Base-by-base conservation (phyloP, 2,888 invertebrate genomes). In the Drosophila heteroneura region DNA sequence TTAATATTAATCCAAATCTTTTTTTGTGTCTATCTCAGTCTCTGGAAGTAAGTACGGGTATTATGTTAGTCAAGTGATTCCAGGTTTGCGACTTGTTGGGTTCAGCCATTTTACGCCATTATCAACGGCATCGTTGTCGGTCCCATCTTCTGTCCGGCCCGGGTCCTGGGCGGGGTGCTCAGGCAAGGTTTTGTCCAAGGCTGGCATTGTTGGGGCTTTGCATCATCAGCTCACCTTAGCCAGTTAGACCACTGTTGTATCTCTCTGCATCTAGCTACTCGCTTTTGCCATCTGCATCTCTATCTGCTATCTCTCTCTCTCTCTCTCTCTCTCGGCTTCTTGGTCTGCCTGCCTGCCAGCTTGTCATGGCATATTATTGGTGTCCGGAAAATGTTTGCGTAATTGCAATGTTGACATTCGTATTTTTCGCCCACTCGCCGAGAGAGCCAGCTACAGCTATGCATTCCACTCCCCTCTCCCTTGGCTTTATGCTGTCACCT, bases 401-500 rank as follows among this genome's bases (percentile, higher is more conserved):
- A 91, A 91, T 91, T 91, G 91, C 91, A 91, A 91, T 91, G 90
- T 89, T 91, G 91, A 91, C 91, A 91, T 91, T 91, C 90, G 90
- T 83, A 90, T 89, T 91, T 90, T 79, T 83, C 72, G 77, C 69
- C 77, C 70, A 70, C 66, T 70, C 60, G 69, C 57, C 52, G 51
- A 22, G 28, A 30, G 56, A 62, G 53, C 51, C 65, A 51, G 56
- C 59, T 58, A 47, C 65, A 58, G 69, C 58, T 5, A 2, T 41
- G 19, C 47, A 47, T 16, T 26, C 14, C 14, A 26, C 9, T 22
- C 35, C 37, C 12, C 35, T 39, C 9, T 14, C 6, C 56, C 7
- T n/a, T 28, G 19, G 28, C 39, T n/a, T 39, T 39, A 30, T 41
- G 41, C 54, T 65, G 71, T 61, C 56, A 54, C 22, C 57, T 47